Evolutionary conservation across 1,140 invertebrate genomes (phyloP), one percentile per base, ranked within the genome.

Genomic region (Tetramorium parvispinum): DNA sequence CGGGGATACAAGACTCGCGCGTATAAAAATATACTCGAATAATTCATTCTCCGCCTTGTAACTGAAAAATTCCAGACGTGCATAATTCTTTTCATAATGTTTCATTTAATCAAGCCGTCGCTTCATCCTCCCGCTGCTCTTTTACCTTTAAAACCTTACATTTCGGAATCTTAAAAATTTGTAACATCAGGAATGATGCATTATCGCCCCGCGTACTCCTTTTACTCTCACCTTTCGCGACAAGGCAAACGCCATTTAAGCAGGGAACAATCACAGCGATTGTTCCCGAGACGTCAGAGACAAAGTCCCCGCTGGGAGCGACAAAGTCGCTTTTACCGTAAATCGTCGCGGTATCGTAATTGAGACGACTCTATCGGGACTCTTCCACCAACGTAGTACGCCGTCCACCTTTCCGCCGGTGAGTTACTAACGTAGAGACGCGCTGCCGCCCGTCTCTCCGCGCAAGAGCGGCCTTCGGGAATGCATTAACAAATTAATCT

Each of bases 401-500:
- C 85, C 88, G 73, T 90, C 86, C 63, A 89, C 75, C 76, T 86
- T 83, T 78, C 88, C 51, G 49, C 59, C 51, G 65, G 68, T 89
- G 76, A 89, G 83, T 89, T 89, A 86, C 83, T 77, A 88, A 89
- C 68, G 88, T 71, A 68, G 21, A 71, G 70, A 71, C 85, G 85
- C 82, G 85, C 82, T 71, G 40, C 76, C 46, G 61, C 27, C 27
- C 27, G 59, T 76, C 51, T 76, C 51, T 53, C 4, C 6, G 49
- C 46, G 65, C 59, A 27, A 49, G 24, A 40, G 24, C 79, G 68
- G 81, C 59, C 49, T 73, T 85, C 71, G 82, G 40, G 87, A 87
- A 89, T 86, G 87, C 89, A 91, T 91, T 91, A 91, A 91, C 89
- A 87, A 91, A 90, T 91, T 91, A 91, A 91, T 91, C 89, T 86